These are phyloP conservation scores for Bursaphelenchus okinawaensis DNA, from an alignment of 2,888 invertebrate species.

Conservation along the genomic window DNA sequence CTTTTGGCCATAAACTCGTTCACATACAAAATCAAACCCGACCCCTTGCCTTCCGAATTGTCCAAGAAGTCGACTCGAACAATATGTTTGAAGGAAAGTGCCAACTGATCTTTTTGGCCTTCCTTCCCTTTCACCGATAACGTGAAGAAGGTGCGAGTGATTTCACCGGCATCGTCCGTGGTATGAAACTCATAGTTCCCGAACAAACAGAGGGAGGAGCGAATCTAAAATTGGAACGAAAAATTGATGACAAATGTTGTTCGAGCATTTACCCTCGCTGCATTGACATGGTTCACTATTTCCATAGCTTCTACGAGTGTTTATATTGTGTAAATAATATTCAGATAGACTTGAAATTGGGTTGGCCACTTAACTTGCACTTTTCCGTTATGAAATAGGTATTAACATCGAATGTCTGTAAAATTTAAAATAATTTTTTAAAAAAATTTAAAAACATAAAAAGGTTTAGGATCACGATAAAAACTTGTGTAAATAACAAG, in stretches of 20 bases:
- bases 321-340: no score
- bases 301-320: not conserved
- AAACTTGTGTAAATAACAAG: no score
- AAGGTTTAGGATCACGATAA: no score
- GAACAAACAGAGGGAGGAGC: not conserved
- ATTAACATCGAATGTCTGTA: no score
- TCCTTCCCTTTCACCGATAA: not conserved
- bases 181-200: slow-evolving; percentile 3
- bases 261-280: slow-evolving; percentile 4
- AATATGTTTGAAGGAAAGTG: slow-evolving; percentile 29
- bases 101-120: not conserved
- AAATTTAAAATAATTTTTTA: no score
- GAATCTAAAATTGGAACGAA: slow-evolving; percentile 6
- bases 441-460: no score
- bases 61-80: slow-evolving; percentile 22
- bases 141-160: not conserved
- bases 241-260: not conserved
- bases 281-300: not conserved
- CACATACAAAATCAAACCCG: slow-evolving; percentile 23
- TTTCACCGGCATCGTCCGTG: not conserved
- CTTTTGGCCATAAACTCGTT: slow-evolving; percentile 24
- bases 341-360: no score
- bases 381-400: no score
- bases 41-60: slow-evolving; percentile 25
- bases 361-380: no score